Evolutionary conservation across 2,113 vertebrate genomes (phyloP), one percentile per base, ranked within the genome.

Genomic region (Leucopsar rothschildi): DNA sequence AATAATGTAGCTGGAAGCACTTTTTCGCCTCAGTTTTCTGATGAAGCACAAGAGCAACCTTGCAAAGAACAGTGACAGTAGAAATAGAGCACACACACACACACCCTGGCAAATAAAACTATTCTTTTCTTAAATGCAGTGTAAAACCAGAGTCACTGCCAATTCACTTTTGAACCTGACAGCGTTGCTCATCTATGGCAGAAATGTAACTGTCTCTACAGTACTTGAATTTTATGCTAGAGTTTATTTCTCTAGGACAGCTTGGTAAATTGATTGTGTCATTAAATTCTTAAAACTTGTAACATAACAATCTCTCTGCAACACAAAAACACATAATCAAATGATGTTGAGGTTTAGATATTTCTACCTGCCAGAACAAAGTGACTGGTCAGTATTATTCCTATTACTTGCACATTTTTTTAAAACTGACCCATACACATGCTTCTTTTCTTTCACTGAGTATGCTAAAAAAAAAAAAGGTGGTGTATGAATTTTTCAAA

Each of bases 401-500:
- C 23, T 28, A 52, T 47, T 70, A 88, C 84, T 92, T 94, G 39
- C 52, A 68, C 39, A 59, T 82, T 86, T 72, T 93, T 63, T 84
- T 96, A 59, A 95, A 95, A 91, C 10, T 89, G 61, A 90, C 44
- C 55, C 31, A 56, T 15, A 37, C 7, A 40, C 14, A 35, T 33
- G 12, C 20, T 65, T 84, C 33, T 81, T 68, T 85, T 83, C 70
- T 95, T 80, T 88, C 72, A 61, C 52, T 73, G 47, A 95, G 87
- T 50, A 86, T 70, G 52, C 29, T 84, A 65, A 79, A 95, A 50
- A 49, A 6, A 75, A 89, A 86, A 50, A 50, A 89, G 17, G 15
- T 64, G 64, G 33, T 57, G 25, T 55, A 39, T 90, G 73, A 84
- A 47, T 82, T 88, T 95, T 93, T 90, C n/a, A 72, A 95, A 90